Conservation (phyloP, 2,888 invertebrate genomes). For the Nudaria mundana region DNA sequence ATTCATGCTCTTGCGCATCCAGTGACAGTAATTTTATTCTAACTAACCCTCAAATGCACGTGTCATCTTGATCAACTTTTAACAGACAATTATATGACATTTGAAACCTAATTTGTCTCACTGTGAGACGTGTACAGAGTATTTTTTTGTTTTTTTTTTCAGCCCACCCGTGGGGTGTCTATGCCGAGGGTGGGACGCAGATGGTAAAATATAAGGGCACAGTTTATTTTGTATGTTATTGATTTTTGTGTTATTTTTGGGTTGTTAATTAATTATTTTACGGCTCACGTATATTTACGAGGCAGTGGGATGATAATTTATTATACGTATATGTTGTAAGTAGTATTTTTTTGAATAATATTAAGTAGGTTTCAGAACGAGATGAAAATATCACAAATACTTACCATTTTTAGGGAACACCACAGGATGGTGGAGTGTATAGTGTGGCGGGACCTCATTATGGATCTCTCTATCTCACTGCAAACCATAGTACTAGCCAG, state of each 20-base stretch:
- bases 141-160: slow-evolving; percentile 33
- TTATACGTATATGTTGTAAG: background rate
- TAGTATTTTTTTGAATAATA: too few relatives aligned
- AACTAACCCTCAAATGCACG: background rate
- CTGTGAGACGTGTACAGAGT: slow-evolving; percentile 3
- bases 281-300: background rate
- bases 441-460: too few relatives aligned
- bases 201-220: slow-evolving; percentile 31
- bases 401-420: too few relatives aligned
- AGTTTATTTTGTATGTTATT: slow-evolving; percentile 32
- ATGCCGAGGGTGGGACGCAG: slow-evolving; percentile 31
- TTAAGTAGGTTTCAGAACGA: too few relatives aligned
- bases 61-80: slow-evolving; percentile 2
- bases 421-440: too few relatives aligned
- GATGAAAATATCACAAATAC: too few relatives aligned
- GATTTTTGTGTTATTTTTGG: slow-evolving; percentile 31
- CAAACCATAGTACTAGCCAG: too few relatives aligned
- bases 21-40: background rate
- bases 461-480: too few relatives aligned
- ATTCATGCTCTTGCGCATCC: background rate
- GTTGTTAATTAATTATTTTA: slow-evolving; percentile 6
- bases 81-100: slow-evolving; percentile 29
- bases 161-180: slow-evolving; percentile 32
- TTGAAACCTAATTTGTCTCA: slow-evolving; percentile 38
- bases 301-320: background rate